Evolutionary conservation across 2,888 invertebrate species (phyloP).

Genomic region (Epirrita christyi): DNA sequence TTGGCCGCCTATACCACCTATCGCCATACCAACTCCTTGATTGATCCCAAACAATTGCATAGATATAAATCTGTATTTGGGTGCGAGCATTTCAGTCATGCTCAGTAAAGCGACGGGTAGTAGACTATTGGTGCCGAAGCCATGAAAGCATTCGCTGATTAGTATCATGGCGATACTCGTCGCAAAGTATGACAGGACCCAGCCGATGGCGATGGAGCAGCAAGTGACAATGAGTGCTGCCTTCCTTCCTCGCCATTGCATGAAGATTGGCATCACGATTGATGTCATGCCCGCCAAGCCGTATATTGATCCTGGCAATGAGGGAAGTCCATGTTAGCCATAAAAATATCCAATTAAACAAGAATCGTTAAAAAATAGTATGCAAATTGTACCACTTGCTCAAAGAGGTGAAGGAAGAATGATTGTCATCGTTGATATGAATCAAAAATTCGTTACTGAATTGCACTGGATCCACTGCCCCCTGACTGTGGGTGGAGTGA

Average conservation of each 20-base stretch:
- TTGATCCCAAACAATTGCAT: constrained; percentile 22
- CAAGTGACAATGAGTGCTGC: constrained; percentile 24
- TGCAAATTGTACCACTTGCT: no score
- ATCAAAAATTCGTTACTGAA: no score
- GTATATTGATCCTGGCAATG: constrained; percentile 27
- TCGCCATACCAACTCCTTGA: constrained; percentile 27
- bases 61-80: constrained; percentile 19
- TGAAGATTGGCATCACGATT: constrained; percentile 21
- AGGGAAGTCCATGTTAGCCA: neutral
- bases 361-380: no score
- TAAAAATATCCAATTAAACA: neutral
- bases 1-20: constrained; percentile 19
- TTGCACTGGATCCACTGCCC: no score
- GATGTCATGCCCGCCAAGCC: constrained; percentile 30
- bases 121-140: constrained; percentile 29
- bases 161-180: constrained; percentile 18
- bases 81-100: constrained; percentile 32
- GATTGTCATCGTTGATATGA: no score
- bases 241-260: constrained; percentile 28
- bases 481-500: no score
- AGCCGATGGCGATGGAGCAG: constrained; percentile 23
- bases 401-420: no score
- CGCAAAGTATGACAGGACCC: constrained; percentile 23
- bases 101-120: constrained; percentile 21
- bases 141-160: constrained; percentile 30